These are phyloP conservation scores for Gonatopus flavifemur DNA, from an alignment of 1,140 invertebrate species.

Conservation along the genomic window DNA sequence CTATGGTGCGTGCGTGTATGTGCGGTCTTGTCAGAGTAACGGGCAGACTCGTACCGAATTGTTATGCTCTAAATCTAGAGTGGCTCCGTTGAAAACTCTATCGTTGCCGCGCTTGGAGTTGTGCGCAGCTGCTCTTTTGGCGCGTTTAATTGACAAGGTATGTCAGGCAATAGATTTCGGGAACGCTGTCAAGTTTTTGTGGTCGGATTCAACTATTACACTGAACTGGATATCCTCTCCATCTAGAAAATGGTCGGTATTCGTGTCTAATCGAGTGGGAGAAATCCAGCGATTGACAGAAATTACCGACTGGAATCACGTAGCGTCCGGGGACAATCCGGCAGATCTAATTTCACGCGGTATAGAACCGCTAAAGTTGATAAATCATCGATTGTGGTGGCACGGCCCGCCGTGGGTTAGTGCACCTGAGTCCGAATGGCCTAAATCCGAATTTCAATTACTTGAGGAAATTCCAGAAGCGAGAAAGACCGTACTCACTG, in stretches of 20 bases:
- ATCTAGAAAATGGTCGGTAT: not conserved
- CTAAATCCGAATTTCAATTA: not conserved
- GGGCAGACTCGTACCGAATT: conserved; percentile 10
- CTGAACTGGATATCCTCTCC: conserved; percentile 40
- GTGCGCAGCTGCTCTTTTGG: not conserved
- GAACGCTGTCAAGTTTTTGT: not conserved
- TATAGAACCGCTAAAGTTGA: conserved; percentile 14
- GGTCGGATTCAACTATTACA: conserved; percentile 45
- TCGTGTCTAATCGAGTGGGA: not conserved
- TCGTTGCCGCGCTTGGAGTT: not conserved
- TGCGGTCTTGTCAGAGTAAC: conserved; percentile 14
- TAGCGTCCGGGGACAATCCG: conserved; percentile 34
- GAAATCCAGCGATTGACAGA: conserved; percentile 20
- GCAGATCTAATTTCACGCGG: conserved; percentile 24
- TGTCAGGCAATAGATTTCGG: conserved; percentile 8
- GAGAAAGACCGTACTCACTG: not conserved
- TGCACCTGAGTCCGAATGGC: not conserved
- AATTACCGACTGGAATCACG: conserved; percentile 29
- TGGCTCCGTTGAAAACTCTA: not conserved
- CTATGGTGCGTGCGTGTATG: not conserved
- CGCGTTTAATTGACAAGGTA: conserved; percentile 23
- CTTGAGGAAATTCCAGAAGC: not conserved
- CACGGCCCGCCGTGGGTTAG: conserved; percentile 22
- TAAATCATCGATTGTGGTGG: conserved; percentile 34
- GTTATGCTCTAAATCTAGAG: conserved; percentile 11